Evolutionary conservation across 1,140 invertebrate species (phyloP).

Genomic region (Heliconius hewitsoni): DNA sequence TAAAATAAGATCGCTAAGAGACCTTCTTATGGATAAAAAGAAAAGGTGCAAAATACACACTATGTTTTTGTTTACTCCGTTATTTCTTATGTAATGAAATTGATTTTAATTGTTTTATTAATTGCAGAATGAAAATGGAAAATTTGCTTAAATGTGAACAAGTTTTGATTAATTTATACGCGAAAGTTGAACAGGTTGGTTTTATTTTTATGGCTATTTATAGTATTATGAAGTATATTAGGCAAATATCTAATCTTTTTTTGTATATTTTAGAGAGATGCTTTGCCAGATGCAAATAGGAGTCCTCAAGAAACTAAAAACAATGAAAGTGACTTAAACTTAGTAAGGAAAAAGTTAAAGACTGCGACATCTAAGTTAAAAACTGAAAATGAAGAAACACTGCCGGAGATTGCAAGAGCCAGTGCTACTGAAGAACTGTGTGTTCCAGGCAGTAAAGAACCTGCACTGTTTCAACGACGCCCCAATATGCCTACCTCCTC

Average conservation of each 20-base stretch:
- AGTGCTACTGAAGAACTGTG: constrained; percentile 57
- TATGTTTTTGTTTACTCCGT: not conserved
- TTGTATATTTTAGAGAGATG: constrained; percentile 55
- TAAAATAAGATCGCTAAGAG: constrained; percentile 84
- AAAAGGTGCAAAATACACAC: constrained; percentile 80
- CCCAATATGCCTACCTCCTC: constrained; percentile 53
- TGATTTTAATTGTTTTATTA: constrained; percentile 34
- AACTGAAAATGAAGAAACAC: constrained; percentile 48
- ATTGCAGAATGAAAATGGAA: constrained; percentile 84
- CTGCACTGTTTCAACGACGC: constrained; percentile 70
- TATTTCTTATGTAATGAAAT: not conserved
- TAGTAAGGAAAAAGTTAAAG: constrained; percentile 62
- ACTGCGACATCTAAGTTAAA: constrained; percentile 48
- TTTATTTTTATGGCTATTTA: not conserved
- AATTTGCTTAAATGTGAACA: constrained; percentile 85
- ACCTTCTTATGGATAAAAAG: constrained; percentile 82
- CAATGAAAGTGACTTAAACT: constrained; percentile 52
- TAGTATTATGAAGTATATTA: not conserved
- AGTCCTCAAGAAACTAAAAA: constrained; percentile 29
- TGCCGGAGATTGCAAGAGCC: constrained; percentile 65
- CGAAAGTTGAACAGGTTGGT: constrained; percentile 84
- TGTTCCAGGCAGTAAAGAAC: constrained; percentile 65
- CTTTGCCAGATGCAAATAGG: constrained; percentile 33
- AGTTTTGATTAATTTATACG: constrained; percentile 83
- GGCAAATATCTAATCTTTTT: not conserved